Conservation (phyloP, 2,797 vertebrate genomes). For the Hybognathus amarus region DNA sequence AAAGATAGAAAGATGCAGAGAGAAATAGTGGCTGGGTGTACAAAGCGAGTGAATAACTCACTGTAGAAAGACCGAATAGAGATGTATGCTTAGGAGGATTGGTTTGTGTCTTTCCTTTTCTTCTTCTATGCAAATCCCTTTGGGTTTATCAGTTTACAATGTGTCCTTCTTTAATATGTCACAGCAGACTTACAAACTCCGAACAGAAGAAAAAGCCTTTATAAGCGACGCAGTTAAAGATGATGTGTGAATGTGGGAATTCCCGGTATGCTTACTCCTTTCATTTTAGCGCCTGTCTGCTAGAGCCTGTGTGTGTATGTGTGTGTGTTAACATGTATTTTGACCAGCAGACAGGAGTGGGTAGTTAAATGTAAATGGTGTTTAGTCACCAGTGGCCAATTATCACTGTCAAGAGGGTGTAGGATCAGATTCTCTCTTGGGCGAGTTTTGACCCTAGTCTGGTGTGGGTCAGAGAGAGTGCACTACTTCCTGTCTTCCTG, state of each 20-base stretch:
- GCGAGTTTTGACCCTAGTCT: conserved; percentile 76
- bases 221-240: conserved; percentile 55
- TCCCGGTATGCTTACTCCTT: conserved; percentile 60
- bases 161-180: conserved; percentile 48
- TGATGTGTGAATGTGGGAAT: conserved; percentile 60
- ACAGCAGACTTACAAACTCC: conserved; percentile 45
- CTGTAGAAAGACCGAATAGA: conserved; percentile 21
- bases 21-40: conserved; percentile 15
- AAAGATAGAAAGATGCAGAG: conserved; percentile 23
- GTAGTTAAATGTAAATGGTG: conserved; percentile 71
- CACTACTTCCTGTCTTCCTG: conserved; percentile 74
- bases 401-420: conserved; percentile 77
- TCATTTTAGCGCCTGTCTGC: conserved; percentile 59
- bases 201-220: conserved; percentile 44
- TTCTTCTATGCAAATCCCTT: conserved; percentile 45
- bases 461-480: conserved; percentile 73
- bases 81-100: conserved; percentile 37
- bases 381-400: conserved; percentile 80
- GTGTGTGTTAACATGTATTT: conserved; percentile 33
- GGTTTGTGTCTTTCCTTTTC: conserved; percentile 33
- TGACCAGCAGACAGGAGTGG: conserved; percentile 35
- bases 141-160: conserved; percentile 62
- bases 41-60: conserved; percentile 25
- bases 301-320: conserved; percentile 39
- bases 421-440: conserved; percentile 74